Evolutionary conservation across 2,113 vertebrate species (phyloP).

Genomic region (Nanorana parkeri): DNA sequence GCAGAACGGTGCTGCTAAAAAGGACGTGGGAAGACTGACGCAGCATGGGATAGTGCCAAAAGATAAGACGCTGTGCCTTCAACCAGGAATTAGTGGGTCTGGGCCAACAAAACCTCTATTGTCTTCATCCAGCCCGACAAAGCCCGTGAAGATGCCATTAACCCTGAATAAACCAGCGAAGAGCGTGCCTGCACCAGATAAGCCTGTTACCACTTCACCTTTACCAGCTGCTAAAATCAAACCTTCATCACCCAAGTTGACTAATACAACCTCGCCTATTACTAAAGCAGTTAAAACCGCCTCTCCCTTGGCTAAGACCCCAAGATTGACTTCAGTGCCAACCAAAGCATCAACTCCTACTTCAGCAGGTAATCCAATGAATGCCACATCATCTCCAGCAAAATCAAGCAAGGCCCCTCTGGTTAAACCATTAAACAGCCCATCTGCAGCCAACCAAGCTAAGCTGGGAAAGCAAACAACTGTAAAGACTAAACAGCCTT

Average conservation of each 20-base stretch:
- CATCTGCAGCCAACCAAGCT: not conserved
- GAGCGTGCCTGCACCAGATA: slow-evolving; percentile 19
- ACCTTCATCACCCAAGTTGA: not conserved
- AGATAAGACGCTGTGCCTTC: slow-evolving; percentile 19
- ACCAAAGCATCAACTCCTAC: slow-evolving; percentile 7
- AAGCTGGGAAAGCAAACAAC: not conserved
- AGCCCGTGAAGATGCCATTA: not conserved
- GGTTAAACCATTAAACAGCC: not conserved
- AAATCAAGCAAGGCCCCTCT: not conserved
- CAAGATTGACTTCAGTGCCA: not conserved
- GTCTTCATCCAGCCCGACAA: not conserved
- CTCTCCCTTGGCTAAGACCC: not conserved
- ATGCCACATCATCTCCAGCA: not conserved
- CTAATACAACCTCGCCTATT: not conserved
- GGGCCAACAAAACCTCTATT: slow-evolving; percentile 7
- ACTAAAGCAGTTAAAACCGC: not conserved
- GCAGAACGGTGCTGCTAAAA: slow-evolving; percentile 25
- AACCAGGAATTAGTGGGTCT: not conserved
- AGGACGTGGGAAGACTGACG: not conserved
- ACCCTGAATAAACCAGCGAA: slow-evolving; percentile 5
- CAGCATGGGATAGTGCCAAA: slow-evolving; percentile 6
- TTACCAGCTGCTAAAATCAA: slow-evolving; percentile 17
- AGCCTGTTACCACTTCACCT: slow-evolving; percentile 1
- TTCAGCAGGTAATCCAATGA: not conserved
- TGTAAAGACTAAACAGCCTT: slow-evolving; percentile 1